Conservation (phyloP, 2,797 vertebrate species). For the Acanthurus leucopareius region DNA sequence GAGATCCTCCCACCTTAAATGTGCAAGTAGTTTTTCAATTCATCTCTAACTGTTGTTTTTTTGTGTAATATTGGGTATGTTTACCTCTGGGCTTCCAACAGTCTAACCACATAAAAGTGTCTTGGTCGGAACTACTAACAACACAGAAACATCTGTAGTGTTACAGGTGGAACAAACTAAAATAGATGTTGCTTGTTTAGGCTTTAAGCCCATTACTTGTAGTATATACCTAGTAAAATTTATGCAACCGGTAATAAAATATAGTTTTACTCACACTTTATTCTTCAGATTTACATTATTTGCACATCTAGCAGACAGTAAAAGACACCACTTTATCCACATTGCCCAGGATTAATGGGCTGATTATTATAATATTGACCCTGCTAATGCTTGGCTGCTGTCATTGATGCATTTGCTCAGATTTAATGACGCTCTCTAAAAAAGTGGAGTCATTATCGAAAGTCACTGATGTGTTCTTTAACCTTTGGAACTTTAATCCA, state of each 20-base stretch:
- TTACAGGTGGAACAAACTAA: too few species aligned
- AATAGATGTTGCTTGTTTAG: neutral
- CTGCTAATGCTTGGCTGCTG: conserved; percentile 29
- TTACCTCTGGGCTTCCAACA: neutral
- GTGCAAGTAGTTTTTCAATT: neutral
- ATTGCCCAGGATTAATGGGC: conserved; percentile 34
- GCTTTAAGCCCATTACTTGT: neutral
- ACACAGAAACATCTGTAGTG: neutral
- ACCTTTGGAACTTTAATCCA: conserved; percentile 28
- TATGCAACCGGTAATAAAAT: too few species aligned
- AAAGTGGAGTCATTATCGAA: conserved; percentile 18
- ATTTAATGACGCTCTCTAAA: conserved; percentile 33
- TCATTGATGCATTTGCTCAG: conserved; percentile 20
- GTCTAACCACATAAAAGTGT: neutral
- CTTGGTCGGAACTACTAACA: neutral
- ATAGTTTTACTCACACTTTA: neutral
- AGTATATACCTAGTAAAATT: too few species aligned
- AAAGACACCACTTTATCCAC: neutral
- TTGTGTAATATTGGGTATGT: neutral
- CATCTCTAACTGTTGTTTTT: neutral
- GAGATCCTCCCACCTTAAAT: too few species aligned
- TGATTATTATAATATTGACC: conserved; percentile 41
- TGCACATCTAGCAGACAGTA: neutral
- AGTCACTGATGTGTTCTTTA: conserved; percentile 35
- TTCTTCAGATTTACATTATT: neutral